Evolutionary conservation across 2,113 vertebrate species (phyloP).

Genomic region (Zosterops hypoxanthus): DNA sequence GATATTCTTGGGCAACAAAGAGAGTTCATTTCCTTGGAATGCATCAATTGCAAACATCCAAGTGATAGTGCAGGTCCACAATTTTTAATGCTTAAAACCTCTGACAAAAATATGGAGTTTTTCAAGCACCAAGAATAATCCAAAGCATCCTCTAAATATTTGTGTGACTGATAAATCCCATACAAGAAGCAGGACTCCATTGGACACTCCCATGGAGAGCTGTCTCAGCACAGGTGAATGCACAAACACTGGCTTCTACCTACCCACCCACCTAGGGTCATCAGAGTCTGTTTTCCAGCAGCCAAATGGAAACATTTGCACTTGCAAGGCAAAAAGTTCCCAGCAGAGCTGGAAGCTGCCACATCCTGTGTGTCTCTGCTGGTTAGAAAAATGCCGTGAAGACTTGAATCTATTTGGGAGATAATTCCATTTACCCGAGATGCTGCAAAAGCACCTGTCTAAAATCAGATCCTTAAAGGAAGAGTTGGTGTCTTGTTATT

Average conservation of each 20-base stretch:
- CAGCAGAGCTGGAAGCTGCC: neutral
- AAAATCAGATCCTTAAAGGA: neutral
- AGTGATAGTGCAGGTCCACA: neutral
- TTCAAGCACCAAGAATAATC: conserved; percentile 35
- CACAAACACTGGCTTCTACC: neutral
- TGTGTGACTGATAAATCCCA: neutral
- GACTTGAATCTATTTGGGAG: neutral
- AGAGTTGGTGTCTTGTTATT: neutral
- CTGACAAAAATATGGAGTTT: neutral
- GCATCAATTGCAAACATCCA: conserved; percentile 12
- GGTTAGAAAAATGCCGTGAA: neutral
- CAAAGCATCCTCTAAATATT: neutral
- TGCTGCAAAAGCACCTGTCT: neutral
- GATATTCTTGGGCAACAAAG: neutral
- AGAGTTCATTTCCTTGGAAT: neutral
- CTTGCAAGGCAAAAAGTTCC: neutral
- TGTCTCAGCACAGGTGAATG: neutral
- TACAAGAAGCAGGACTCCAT: neutral
- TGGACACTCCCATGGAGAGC: neutral
- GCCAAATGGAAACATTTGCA: neutral
- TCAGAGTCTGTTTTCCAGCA: neutral
- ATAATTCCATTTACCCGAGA: neutral
- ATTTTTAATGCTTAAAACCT: neutral
- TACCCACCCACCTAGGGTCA: neutral
- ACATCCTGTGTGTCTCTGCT: neutral